Conservation (phyloP, 2,797 vertebrate species). For the Argentina silus region DNA sequence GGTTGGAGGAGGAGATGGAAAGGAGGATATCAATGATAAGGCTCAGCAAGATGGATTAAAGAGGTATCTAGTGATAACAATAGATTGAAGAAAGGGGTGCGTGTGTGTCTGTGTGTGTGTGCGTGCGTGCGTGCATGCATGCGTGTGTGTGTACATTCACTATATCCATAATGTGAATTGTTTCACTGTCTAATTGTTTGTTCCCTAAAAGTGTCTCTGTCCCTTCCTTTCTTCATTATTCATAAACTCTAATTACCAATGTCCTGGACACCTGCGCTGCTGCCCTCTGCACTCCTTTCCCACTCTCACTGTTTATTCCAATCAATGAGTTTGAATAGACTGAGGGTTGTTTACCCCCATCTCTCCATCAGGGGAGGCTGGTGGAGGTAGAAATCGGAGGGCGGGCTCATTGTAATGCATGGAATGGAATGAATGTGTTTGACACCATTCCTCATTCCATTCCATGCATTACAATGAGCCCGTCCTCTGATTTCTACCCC, state of each 20-base stretch:
- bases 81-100: not conserved
- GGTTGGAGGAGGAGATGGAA: slow-evolving; percentile 18
- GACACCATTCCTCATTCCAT: no score
- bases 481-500: no score
- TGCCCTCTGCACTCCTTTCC: slow-evolving; percentile 3
- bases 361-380: not conserved
- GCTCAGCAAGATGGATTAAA: slow-evolving; percentile 25
- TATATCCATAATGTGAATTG: not conserved
- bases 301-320: slow-evolving; percentile 9
- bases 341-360: no score
- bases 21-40: slow-evolving; percentile 19
- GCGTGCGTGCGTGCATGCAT: slow-evolving; percentile 15
- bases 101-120: slow-evolving; percentile 20
- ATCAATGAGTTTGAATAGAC: not conserved
- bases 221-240: slow-evolving; percentile 38
- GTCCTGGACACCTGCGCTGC: slow-evolving; percentile 16
- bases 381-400: not conserved
- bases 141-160: slow-evolving; percentile 12
- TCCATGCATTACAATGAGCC: no score
- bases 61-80: not conserved
- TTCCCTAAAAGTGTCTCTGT: slow-evolving; percentile 12
- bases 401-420: not conserved
- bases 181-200: slow-evolving; percentile 17
- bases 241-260: slow-evolving; percentile 37
- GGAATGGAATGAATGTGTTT: no score